Evolutionary conservation across 2,113 vertebrate genomes (phyloP).

Genomic region (Neotoma lepida): DNA sequence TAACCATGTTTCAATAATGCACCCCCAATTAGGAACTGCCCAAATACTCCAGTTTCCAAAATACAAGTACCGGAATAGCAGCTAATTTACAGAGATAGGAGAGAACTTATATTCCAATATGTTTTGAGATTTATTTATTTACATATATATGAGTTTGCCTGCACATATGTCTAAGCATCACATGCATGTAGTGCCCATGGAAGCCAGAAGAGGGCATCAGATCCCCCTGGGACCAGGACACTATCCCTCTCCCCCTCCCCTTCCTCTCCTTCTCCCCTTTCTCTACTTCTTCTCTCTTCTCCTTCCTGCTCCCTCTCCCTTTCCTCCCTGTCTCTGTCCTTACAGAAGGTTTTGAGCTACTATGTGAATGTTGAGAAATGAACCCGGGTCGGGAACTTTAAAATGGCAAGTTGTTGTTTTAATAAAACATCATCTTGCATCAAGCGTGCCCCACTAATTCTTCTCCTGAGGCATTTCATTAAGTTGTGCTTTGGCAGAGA

Average conservation of each 20-base stretch:
- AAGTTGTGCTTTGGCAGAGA: constrained; percentile 36
- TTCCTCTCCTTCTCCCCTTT: neutral
- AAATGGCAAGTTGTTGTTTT: constrained; percentile 42
- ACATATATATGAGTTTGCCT: neutral
- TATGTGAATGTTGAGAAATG: neutral
- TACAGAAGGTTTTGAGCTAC: neutral
- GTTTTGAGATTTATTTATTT: neutral
- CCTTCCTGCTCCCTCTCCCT: too few relatives aligned
- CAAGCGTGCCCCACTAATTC: neutral
- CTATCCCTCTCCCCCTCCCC: too few relatives aligned
- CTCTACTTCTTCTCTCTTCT: too few relatives aligned
- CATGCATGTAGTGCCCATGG: neutral
- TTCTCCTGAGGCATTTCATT: constrained; percentile 12
- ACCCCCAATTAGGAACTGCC: neutral
- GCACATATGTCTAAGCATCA: neutral
- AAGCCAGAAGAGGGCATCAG: neutral
- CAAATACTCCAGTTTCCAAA: constrained; percentile 56
- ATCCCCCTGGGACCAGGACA: neutral
- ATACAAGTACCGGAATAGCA: constrained; percentile 33
- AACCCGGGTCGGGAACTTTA: neutral
- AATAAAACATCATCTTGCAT: constrained; percentile 57
- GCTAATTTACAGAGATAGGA: constrained; percentile 52
- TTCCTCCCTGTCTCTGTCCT: neutral
- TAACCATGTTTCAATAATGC: constrained; percentile 16
- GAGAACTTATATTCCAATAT: constrained; percentile 49